Percentiles rank a stretch among this genome's conserved stretches.
Conservation (phyloP, 2,888 invertebrate species). For the Enchytraeus crypticus region DNA sequence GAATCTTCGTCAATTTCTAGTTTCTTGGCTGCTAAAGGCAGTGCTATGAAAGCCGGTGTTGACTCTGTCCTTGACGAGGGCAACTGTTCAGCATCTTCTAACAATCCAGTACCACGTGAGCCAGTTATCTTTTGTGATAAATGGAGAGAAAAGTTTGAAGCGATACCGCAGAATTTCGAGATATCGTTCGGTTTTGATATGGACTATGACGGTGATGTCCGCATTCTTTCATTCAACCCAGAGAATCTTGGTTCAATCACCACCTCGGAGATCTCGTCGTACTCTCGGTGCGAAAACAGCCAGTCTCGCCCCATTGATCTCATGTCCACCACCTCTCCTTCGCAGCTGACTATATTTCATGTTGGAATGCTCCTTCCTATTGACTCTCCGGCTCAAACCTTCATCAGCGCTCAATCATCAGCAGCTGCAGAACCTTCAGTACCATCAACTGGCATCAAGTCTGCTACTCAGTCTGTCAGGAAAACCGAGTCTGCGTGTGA, state of each 20-base stretch:
- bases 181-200: background rate
- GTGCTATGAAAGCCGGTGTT: no score
- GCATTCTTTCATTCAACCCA: background rate
- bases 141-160: background rate
- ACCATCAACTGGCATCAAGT: no score
- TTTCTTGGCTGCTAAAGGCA: no score
- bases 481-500: no score
- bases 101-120: no score
- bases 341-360: background rate
- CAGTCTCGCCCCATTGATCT: background rate
- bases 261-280: background rate
- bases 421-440: no score
- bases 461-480: no score
- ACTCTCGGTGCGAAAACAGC: background rate
- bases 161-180: background rate
- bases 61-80: no score
- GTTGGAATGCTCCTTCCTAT: background rate
- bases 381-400: background rate
- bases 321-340: background rate
- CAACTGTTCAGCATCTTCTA: no score
- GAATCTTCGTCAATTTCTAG: no score
- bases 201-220: background rate
- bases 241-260: background rate
- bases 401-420: no score
- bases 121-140: background rate